Evolutionary conservation across 2,888 invertebrate genomes (phyloP), one percentile per base, ranked within the genome.

Genomic region (Heliconius ismenius): DNA sequence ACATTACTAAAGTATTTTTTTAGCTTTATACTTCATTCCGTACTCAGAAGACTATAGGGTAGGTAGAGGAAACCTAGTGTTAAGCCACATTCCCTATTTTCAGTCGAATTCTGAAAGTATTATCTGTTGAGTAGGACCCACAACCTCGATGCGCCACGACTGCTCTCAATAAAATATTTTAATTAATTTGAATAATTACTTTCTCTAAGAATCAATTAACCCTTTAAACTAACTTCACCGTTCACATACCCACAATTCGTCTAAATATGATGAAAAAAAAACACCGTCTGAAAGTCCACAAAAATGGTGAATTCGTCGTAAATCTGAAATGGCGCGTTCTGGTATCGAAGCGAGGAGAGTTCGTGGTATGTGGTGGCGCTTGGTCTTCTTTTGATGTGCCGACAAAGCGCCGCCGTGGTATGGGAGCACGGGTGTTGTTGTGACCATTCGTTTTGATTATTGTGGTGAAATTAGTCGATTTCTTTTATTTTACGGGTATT

Each of bases 361-460:
- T 83, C 84, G 82, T 75, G 81, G 84, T 84, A 84, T 81, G 83
- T 75, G 74, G 80, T 79, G 81, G 77, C 77, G 82, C 74, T 76
- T 73, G 77, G 76, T 73, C 77, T 78, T 77, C 83, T 79, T 93
- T 93, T 93, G 92, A 91, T 86, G 82, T 83, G 87, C 92, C 93
- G 92, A 91, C 92, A 92, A 93, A 92, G 91, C 77, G 89, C 89
- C 79, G 81, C 78, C 82, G 79, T 77, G 79, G 75, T 78, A 77
- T 78, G 80, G 78, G 80, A 76, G 63, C 72, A 73, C 73, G 39
- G 28, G 72, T 24, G 60, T 9, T 21, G 28, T 2, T 72, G 70
- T 26, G 39, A 58, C 73, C 60, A 76, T 7, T 13, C 13, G 7
- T 43, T 26, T 39, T 26, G 58, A 26, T 36, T 24, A n/a, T 63